These are phyloP conservation scores for Geophilus truncorum DNA, from an alignment of 2,888 invertebrate genomes.

Conservation along the genomic window DNA sequence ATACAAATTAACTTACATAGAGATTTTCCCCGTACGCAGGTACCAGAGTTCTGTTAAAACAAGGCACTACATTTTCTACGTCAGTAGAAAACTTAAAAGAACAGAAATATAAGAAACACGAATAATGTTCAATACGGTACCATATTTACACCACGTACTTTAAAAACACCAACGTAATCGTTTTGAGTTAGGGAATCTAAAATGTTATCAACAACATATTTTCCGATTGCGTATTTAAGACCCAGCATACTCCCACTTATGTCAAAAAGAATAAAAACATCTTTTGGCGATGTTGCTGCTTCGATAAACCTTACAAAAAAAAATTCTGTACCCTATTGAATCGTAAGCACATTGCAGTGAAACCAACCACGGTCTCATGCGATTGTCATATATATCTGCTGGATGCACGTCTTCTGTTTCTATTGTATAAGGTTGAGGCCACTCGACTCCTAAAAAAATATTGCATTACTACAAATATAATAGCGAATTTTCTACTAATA, in stretches of 20 bases:
- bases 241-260: conserved; percentile 97
- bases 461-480: no score
- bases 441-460: conserved; percentile 59
- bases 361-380: conserved; percentile 73
- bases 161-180: conserved; percentile 91
- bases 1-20: conserved; percentile 33
- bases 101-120: neutral
- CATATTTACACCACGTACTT: conserved; percentile 47
- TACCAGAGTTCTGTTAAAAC: conserved; percentile 78
- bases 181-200: conserved; percentile 95
- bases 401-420: conserved; percentile 43
- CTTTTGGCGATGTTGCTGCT: conserved; percentile 96
- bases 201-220: conserved; percentile 79
- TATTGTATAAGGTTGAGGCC: conserved; percentile 49
- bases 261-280: conserved; percentile 90
- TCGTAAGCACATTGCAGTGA: neutral
- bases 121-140: neutral
- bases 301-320: conserved; percentile 67
- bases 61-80: conserved; percentile 70
- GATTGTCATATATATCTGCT: conserved; percentile 85
- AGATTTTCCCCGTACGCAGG: conserved; percentile 64
- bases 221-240: conserved; percentile 80
- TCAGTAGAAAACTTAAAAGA: conserved; percentile 60
- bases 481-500: neutral
- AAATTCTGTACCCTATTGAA: neutral